Conservation (phyloP, 2,888 invertebrate species). For the Leucoma salicis region DNA sequence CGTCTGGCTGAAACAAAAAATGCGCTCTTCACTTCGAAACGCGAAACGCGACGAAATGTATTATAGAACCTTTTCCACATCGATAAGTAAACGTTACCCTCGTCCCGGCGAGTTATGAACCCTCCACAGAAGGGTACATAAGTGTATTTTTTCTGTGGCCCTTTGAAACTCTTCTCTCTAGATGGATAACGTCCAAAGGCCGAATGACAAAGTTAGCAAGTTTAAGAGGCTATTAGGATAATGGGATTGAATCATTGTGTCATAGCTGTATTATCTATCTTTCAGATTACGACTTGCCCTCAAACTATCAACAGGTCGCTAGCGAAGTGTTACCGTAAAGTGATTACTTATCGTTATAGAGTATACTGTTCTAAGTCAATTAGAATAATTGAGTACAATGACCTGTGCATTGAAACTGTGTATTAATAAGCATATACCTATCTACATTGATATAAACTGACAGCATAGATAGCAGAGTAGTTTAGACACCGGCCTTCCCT, state of each 20-base stretch:
- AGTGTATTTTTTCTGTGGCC: constrained; percentile 51
- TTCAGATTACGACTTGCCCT: constrained; percentile 19
- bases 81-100: constrained; percentile 77
- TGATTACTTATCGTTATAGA: too few relatives aligned
- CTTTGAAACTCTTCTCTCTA: constrained; percentile 32
- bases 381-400: too few relatives aligned
- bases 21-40: constrained; percentile 47
- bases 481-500: too few relatives aligned
- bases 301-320: constrained; percentile 31
- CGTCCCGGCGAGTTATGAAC: constrained; percentile 67
- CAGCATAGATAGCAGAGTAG: too few relatives aligned
- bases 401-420: too few relatives aligned
- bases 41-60: constrained; percentile 58
- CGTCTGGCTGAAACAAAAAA: constrained; percentile 57
- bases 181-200: constrained; percentile 39
- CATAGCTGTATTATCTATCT: constrained; percentile 31
- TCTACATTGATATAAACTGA: too few relatives aligned
- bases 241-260: constrained; percentile 45
- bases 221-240: constrained; percentile 50
- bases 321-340: too few relatives aligned
- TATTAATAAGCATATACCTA: too few relatives aligned
- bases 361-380: too few relatives aligned
- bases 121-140: constrained; percentile 51
- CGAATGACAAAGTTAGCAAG: constrained; percentile 44
- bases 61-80: constrained; percentile 70